Base-by-base conservation (phyloP, 2,888 invertebrate species). In the Cantharis lateralis region DNA sequence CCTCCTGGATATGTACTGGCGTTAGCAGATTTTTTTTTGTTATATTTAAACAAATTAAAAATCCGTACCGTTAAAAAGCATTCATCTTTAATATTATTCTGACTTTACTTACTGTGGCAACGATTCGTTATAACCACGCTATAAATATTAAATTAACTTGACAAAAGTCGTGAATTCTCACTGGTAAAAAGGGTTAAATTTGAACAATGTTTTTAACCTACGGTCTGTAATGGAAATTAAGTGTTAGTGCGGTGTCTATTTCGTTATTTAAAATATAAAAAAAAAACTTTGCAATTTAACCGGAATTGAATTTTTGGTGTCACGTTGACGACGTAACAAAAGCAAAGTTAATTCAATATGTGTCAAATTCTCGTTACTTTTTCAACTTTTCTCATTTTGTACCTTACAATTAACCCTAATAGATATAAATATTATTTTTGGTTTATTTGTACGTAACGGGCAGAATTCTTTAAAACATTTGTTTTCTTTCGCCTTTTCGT, bases 131-230 rank as follows among this genome's bases (percentile, higher is more conserved):
- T 69, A 68, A 69, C 62, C 48, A 48, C 63, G 64, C 63, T 62
- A 75, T 75, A 71, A 75, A 75, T 75, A 75, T 75, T 75, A 75
- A 75, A 75, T 71, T 61, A 71, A 32, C 66, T 75, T 62, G 26
- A 62, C 48, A 62, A 68, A 75, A 71, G 64, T 48, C 62, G 68
- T 48, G 68, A 68, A 68, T 75, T 71, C 71, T 24, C 71, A 48
- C 64, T 68, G 68, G 66, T 68, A 75, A 75, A 68, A 75, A 71
- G 75, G 71, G 70, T 74, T 74, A 74, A 74, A 68, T 62, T 68
- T 74, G 28, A 48, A 48, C 48, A 48, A 48, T 48, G 48, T 48
- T 48, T 48, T 48, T 48, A 48, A 48, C 48, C 48, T 48, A 48
- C 48, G 48, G 48, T n/a, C 48, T 48, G n/a, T 48, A 48, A 48